Base-by-base conservation (phyloP, 2,113 vertebrate species). In the Gobiocypris rarus region DNA sequence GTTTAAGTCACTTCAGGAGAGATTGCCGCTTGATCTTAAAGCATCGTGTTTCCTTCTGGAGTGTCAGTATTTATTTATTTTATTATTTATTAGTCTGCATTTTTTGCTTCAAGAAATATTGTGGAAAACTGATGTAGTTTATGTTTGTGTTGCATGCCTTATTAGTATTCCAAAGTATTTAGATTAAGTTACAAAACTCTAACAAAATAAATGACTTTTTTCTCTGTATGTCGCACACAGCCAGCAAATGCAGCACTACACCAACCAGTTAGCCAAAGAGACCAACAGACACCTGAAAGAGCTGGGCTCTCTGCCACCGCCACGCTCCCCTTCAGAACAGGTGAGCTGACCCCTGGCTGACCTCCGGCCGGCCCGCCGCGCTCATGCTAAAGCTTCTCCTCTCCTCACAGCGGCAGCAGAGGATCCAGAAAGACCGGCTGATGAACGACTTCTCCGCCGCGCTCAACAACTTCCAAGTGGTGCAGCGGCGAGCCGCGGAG, bases 401-500 rank as follows among this genome's bases (percentile, higher is more conserved):
- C 31, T n/a, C 89, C 31, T 19, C 89, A 52, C 34, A 97, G 96
- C 94, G 96, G 63, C 96, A 96, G 1, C 96, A 96, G 92, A 95
- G 94, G 89, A 94, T 97, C 75, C 96, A 96, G 91, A 96, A 96
- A 71, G 96, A 97, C n/a, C 94, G 96, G 61, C 94, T 97, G 87
- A 97, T 96, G 96, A 96, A 94, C 78, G 95, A 97, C 86, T 97
- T 97, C 92, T 97, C 96, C 0, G 89, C 94, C 0, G 96, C 96
- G 78, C 94, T 97, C 86, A 97, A 96, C 89, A 96, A 91, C 82
- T 97, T 97, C 87, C 96, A 97, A 89, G 95, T 91, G 48, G 89
- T 96, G 9, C 96, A 97, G 89, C 95, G 96, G 73, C 89, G 87
- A 85, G 95, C 96, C 2, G 96, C 96, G 0, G 95, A 96, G 83